phyloP scores from a whole-genome alignment of 2,888 invertebrate species.

The Oxycera nigricornis region DNA sequence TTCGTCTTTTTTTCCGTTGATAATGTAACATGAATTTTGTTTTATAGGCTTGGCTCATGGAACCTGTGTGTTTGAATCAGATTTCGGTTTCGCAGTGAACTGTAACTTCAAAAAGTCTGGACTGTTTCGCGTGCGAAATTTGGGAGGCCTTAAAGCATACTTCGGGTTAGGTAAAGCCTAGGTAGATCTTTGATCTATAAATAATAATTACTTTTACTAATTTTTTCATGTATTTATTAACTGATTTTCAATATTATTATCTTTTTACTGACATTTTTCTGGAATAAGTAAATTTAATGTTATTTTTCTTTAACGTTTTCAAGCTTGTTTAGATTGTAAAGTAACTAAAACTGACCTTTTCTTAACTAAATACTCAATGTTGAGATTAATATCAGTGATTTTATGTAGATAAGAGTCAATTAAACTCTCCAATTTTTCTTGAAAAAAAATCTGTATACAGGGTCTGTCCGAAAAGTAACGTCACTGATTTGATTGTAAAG shows the following conservation, averaged over 20 bases:
- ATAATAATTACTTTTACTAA: neutral
- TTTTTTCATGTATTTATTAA: neutral
- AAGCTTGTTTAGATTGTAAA: too few species aligned
- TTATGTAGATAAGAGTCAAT: too few species aligned
- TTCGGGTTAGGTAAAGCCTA: constrained; percentile 81
- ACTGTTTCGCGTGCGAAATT: constrained; percentile 87
- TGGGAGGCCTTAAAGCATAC: constrained; percentile 89
- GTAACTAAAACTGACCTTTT: too few species aligned
- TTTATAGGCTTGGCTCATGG: constrained; percentile 72
- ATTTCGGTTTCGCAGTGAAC: constrained; percentile 88
- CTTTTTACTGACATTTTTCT: too few species aligned
- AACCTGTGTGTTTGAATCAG: constrained; percentile 87
- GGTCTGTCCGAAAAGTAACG: too few species aligned
- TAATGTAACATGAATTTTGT: constrained; percentile 52
- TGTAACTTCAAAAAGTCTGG: constrained; percentile 93
- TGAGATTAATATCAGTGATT: too few species aligned
- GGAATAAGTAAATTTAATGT: too few species aligned
- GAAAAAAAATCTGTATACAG: too few species aligned
- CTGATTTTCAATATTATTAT: constrained; percentile 6
- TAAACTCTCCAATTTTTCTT: too few species aligned
- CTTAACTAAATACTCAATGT: too few species aligned
- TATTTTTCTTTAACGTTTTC: too few species aligned
- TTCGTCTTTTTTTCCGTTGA: constrained; percentile 21
- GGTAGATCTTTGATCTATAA: constrained; percentile 44
- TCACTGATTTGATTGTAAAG: too few species aligned